Evolutionary conservation across 2,888 invertebrate species (phyloP).

Genomic region (Leucophenga maculata): DNA sequence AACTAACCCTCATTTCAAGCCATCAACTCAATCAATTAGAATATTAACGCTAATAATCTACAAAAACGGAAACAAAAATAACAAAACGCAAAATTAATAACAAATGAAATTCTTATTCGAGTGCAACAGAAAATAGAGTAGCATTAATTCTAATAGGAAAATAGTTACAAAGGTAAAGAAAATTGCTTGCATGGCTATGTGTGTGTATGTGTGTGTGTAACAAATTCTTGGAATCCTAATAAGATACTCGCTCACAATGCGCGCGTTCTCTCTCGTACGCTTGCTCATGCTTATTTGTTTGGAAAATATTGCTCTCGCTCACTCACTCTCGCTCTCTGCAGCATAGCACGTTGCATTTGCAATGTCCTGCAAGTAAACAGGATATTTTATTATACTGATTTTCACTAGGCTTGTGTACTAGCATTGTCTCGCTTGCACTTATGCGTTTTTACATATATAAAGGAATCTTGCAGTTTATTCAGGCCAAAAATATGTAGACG

Average conservation of each 20-base stretch:
- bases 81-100: too few relatives aligned
- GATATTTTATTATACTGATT: slow-evolving; percentile 70
- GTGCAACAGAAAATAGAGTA: slow-evolving; percentile 1
- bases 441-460: slow-evolving; percentile 36
- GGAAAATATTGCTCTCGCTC: slow-evolving; percentile 49
- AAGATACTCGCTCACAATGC: slow-evolving; percentile 12
- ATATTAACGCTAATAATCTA: not conserved
- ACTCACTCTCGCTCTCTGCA: slow-evolving; percentile 46
- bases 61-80: slow-evolving; percentile 5
- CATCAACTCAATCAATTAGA: slow-evolving; percentile 1
- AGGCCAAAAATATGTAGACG: slow-evolving; percentile 46
- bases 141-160: not conserved
- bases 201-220: slow-evolving; percentile 3
- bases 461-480: slow-evolving; percentile 60
- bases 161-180: not conserved
- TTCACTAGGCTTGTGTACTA: slow-evolving; percentile 38
- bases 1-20: slow-evolving; percentile 4
- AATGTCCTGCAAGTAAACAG: slow-evolving; percentile 48
- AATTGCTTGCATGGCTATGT: not conserved
- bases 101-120: not conserved
- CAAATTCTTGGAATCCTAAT: slow-evolving; percentile 21
- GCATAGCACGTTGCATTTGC: slow-evolving; percentile 29
- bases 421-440: slow-evolving; percentile 42
- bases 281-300: not conserved
- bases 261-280: not conserved